Conservation (phyloP, 2,113 vertebrate genomes). For the Cephalopholis sonnerati region DNA sequence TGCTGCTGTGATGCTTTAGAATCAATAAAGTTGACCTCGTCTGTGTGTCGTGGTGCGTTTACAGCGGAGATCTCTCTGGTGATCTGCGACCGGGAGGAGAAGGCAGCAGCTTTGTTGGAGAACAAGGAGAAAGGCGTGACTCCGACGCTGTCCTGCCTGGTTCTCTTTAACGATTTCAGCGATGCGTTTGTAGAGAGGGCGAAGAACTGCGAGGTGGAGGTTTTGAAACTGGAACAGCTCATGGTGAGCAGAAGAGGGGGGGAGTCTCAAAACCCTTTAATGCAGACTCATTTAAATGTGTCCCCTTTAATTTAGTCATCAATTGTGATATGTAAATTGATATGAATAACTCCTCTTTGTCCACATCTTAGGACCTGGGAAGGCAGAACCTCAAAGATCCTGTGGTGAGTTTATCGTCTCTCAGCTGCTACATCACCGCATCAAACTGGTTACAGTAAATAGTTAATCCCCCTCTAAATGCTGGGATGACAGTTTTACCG, state of each 20-base stretch:
- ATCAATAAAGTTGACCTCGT: too few relatives aligned
- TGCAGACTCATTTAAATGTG: constrained; percentile 10
- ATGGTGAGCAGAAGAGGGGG: constrained; percentile 76
- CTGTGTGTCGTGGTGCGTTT: not conserved
- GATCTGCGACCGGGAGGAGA: constrained; percentile 86
- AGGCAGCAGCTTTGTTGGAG: constrained; percentile 77
- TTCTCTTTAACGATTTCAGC: constrained; percentile 82
- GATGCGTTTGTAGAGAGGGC: constrained; percentile 78
- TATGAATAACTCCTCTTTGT: constrained; percentile 42
- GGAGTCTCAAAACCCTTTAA: constrained; percentile 3
- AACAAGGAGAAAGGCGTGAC: constrained; percentile 83
- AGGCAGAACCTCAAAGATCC: constrained; percentile 83
- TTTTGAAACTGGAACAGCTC: constrained; percentile 80
- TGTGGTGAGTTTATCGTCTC: constrained; percentile 80
- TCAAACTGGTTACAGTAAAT: constrained; percentile 61
- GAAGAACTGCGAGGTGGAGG: constrained; percentile 81
- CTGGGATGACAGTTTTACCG: constrained; percentile 57
- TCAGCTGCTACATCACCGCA: constrained; percentile 41
- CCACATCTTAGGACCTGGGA: constrained; percentile 80
- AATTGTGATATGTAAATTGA: constrained; percentile 43
- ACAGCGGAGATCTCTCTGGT: constrained; percentile 85
- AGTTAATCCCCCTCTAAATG: constrained; percentile 60
- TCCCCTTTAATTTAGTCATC: constrained; percentile 52
- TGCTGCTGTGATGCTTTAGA: too few relatives aligned
- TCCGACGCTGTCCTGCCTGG: constrained; percentile 81